Conservation (phyloP, 2,888 invertebrate genomes). For the Chloromyia formosa region DNA sequence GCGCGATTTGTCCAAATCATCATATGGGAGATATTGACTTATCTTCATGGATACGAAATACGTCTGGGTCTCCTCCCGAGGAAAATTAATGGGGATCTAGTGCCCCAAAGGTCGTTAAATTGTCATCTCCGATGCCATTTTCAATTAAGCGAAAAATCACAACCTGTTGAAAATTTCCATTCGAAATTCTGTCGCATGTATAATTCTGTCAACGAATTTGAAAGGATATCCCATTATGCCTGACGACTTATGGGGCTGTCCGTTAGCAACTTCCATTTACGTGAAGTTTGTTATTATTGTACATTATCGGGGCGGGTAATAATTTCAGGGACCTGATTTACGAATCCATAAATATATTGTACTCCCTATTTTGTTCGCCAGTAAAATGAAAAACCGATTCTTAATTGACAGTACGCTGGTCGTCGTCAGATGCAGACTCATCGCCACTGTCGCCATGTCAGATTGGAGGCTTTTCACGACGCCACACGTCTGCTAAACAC, state of each 20-base stretch:
- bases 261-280: constrained; percentile 49
- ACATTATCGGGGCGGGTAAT: constrained; percentile 42
- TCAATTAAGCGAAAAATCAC: constrained; percentile 47
- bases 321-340: constrained; percentile 36
- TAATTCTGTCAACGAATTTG: constrained; percentile 27
- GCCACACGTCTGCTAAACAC: constrained; percentile 49
- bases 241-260: constrained; percentile 41
- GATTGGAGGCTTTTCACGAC: constrained; percentile 45
- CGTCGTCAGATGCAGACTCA: not conserved
- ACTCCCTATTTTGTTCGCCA: constrained; percentile 21
- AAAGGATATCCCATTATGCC: constrained; percentile 31
- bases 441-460: constrained; percentile 36
- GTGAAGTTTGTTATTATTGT: constrained; percentile 45
- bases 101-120: constrained; percentile 44
- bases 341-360: constrained; percentile 45
- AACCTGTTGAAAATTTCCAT: constrained; percentile 28
- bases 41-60: not conserved
- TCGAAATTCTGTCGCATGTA: constrained; percentile 30
- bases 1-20: constrained; percentile 45
- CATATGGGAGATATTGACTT: not conserved
- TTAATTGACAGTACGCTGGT: not conserved
- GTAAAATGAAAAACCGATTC: not conserved
- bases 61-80: no score
- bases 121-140: constrained; percentile 45
- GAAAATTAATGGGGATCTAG: not conserved